Base-by-base conservation (phyloP, 2,797 vertebrate genomes). In the Oryzias sinensis region DNA sequence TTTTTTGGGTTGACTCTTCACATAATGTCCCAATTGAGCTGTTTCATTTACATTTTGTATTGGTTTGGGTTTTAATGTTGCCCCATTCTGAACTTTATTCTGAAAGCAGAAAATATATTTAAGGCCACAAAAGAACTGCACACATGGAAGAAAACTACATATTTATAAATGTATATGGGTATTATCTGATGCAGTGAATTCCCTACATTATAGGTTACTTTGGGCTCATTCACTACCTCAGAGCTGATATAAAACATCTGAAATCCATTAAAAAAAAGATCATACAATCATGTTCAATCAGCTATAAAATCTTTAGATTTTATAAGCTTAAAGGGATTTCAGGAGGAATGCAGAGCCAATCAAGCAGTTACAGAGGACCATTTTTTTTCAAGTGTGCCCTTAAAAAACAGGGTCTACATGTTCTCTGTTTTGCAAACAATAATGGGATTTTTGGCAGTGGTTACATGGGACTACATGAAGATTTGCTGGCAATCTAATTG, bases 211-310 rank as follows among this genome's bases (percentile, higher is more conserved):
- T 67, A 40, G 79, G 77, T 78, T 69, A 75, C 52, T 74, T 72
- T 80, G 63, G 78, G 68, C 63, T 84, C 72, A 77, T 79, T 79
- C 62, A 77, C 75, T 75, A 65, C 79, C 75, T 84, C 62, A 54
- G 58, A 80, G 59, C 76, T 68, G 56, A 76, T 80, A 77, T 53
- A 72, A 29, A 70, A 59, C 22, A 55, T 52, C 43, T 55, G 27
- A 68, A 56, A 68, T 77, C 49, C 65, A 76, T 70, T 53, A 79
- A 37, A 37, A 71, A 71, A 64, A 63, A 43, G 63, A 76, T 33
- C 65, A 70, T 61, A 76, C 76, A 84, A 87, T 83, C 72, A 79
- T 59, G 33, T 72, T 63, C 56, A 70, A 81, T 72, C 22, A 29
- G 58, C 64, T 51, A n/a, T 66, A 50, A 74, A 81, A 70, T 66